These are phyloP conservation scores for Porphyrio hochstetteri DNA, from an alignment of 2,113 vertebrate species.

Conservation along the genomic window DNA sequence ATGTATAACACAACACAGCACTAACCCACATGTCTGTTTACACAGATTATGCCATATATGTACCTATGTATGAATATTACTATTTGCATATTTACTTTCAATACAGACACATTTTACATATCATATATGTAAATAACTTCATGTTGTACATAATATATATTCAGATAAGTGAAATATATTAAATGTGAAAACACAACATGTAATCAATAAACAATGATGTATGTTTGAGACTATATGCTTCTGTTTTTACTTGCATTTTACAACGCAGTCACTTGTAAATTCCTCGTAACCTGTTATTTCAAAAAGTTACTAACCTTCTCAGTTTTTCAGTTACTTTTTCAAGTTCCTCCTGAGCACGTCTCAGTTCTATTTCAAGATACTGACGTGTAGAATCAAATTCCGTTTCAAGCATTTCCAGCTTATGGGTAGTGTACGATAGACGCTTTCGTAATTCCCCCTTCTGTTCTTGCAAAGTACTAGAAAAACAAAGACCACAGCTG, in stretches of 20 bases:
- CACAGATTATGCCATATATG: neutral
- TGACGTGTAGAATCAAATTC: constrained; percentile 94
- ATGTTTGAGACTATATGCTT: neutral
- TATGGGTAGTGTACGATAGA: constrained; percentile 92
- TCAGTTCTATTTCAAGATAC: constrained; percentile 94
- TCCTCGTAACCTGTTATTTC: neutral
- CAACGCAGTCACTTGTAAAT: neutral
- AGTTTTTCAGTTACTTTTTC: constrained; percentile 96
- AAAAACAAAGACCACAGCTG: constrained; percentile 72
- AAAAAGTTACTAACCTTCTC: constrained; percentile 81
- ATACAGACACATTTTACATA: neutral
- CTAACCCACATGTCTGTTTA: neutral
- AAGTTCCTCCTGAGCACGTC: constrained; percentile 93
- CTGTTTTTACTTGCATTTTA: neutral
- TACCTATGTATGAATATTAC: neutral
- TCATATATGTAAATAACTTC: neutral
- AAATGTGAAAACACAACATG: neutral
- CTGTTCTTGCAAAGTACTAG: constrained; percentile 92
- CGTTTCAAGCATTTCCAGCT: constrained; percentile 92
- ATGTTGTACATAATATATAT: neutral
- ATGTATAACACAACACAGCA: neutral
- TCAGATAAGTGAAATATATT: neutral
- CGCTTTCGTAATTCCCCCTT: constrained; percentile 96
- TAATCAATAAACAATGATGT: neutral
- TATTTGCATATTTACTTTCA: neutral